Base-by-base conservation (phyloP, 2,113 vertebrate species). In the Lepisosteus oculatus region DNA sequence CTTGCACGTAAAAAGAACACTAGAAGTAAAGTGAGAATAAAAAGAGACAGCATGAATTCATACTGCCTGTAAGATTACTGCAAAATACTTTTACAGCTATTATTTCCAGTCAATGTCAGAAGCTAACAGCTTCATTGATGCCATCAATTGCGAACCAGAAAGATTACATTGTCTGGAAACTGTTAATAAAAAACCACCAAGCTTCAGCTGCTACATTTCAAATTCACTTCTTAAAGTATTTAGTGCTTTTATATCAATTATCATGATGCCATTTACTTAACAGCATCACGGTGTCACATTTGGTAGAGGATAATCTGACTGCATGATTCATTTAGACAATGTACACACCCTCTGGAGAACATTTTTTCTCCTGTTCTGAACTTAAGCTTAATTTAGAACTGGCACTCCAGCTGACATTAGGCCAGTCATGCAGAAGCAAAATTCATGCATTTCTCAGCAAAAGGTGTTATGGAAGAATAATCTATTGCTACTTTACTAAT, bases 231-330 rank as follows among this genome's bases (percentile, higher is more conserved):
- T 67, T 62, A 59, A 73, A 80, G 76, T 74, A 65, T 79, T 78
- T 64, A 56, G 78, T 76, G 79, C 54, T 74, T 74, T 82, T 85
- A 83, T 80, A 82, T 82, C 82, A 81, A 83, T 83, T 84, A 78
- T 76, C 80, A 73, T 62, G n/a, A 79, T 15, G 15, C 81, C 81
- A 83, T 84, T 82, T 85, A 82, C 81, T 78, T 80, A 76, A 80
- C 73, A 71, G 74, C 75, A 72, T 77, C 72, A 73, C 71, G 47
- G 76, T 80, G 83, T 85, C 83, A 81, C 83, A 78, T 85, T n/a
- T 17, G 14, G 74, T 85, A 76, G 72, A 68, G 67, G 61, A 68
- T 72, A 78, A 78, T 78, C 72, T 66, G 3, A 42, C 66, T 14
- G 75, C 57, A 71, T 74, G 85, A 86, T 83, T 75, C 73, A 71